phyloP scores from a whole-genome alignment of 2,888 invertebrate species.

The Cephus nigrinus region DNA sequence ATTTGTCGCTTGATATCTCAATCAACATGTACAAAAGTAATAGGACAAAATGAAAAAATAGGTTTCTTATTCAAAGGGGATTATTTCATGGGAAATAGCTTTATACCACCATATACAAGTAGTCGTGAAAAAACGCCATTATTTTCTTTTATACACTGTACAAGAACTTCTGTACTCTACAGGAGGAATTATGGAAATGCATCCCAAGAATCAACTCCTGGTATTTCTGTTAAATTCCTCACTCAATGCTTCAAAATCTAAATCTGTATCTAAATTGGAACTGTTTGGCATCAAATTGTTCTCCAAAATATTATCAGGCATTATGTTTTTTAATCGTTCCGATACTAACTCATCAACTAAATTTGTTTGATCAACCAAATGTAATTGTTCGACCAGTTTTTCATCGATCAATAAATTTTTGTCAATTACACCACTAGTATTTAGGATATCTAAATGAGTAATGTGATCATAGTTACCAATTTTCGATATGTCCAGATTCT shows the following conservation, averaged over 20 bases:
- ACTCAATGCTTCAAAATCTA: conserved; percentile 61
- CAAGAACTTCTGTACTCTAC: not conserved
- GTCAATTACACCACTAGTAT: conserved; percentile 52
- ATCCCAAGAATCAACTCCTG: conserved; percentile 52
- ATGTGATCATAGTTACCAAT: conserved; percentile 57
- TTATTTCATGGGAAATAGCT: not conserved
- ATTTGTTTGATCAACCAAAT: conserved; percentile 57
- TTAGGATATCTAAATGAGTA: conserved; percentile 56
- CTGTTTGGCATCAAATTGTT: conserved; percentile 53
- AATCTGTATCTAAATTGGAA: conserved; percentile 53
- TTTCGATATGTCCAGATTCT: conserved; percentile 55
- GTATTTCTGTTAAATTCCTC: conserved; percentile 62
- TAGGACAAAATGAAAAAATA: not conserved
- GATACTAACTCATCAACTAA: conserved; percentile 59
- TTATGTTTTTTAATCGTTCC: conserved; percentile 58
- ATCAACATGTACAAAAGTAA: not conserved
- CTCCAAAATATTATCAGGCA: conserved; percentile 58
- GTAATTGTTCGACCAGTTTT: conserved; percentile 58
- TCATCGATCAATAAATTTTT: conserved; percentile 59
- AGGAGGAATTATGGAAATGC: conserved; percentile 10
- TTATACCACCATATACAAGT: not conserved
- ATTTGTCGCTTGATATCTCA: not conserved
- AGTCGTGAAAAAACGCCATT: not conserved
- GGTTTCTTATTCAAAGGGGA: not conserved
- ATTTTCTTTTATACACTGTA: conserved; percentile 3